Percentiles rank a stretch among this genome's conserved stretches.
phyloP scores from a whole-genome alignment of 1,140 invertebrate genomes.

The Euura saliciscinereae region DNA sequence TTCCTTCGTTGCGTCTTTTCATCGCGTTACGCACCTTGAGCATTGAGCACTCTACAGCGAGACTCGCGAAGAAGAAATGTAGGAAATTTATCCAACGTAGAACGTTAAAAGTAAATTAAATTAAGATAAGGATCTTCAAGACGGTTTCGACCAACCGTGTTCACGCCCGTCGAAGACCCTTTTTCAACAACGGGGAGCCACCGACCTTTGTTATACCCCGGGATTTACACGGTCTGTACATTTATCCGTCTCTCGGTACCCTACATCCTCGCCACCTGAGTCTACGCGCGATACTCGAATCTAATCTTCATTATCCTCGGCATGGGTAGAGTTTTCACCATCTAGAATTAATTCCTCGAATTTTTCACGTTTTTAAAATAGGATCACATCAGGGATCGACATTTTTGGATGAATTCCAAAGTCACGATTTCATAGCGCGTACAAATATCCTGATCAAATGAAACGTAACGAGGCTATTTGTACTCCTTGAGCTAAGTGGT shows the following conservation, averaged over 20 bases:
- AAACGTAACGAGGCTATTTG: no score
- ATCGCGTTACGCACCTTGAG: no score
- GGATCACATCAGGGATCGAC: no score
- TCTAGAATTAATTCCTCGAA: no score
- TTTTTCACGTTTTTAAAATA: no score
- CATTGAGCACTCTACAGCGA: background rate
- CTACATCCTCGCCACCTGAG: background rate
- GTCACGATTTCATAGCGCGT: no score
- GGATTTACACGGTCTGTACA: background rate
- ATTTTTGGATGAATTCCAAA: no score
- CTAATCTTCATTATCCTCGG: background rate
- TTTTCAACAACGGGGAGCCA: no score
- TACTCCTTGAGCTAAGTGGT: no score
- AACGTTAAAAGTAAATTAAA: slow-evolving; percentile 11
- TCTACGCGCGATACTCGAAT: background rate
- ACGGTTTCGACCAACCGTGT: background rate
- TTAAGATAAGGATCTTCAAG: slow-evolving; percentile 12
- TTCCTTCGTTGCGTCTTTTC: background rate
- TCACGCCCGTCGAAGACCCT: background rate
- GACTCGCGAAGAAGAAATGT: slow-evolving; percentile 9
- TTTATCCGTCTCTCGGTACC: background rate
- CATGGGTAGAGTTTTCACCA: no score
- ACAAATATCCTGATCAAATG: no score
- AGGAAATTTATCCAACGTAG: background rate
- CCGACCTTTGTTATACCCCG: background rate